Conservation (phyloP, 2,797 vertebrate genomes). For the Phylloscopus collybita region DNA sequence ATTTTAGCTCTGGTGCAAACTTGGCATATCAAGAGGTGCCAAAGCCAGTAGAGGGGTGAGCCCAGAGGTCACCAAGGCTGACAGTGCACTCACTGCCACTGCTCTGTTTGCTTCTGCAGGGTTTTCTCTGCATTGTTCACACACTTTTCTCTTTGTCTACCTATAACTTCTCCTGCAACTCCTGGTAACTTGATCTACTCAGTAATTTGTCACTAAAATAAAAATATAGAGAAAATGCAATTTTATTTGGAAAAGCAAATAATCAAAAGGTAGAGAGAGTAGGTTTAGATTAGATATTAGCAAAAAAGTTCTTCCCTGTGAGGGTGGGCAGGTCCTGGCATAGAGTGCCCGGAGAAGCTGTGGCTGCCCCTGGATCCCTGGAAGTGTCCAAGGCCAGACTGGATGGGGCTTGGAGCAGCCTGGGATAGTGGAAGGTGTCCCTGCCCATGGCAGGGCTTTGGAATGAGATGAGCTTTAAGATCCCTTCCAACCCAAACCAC, state of each 20-base stretch:
- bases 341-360: rapidly evolving
- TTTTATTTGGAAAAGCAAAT: neutral
- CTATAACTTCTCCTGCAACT: neutral
- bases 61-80: neutral
- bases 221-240: neutral
- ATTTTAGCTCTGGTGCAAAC: neutral
- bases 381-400: neutral
- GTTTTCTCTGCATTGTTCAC: neutral
- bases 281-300: neutral
- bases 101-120: neutral
- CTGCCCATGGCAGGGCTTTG: neutral
- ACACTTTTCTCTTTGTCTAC: neutral
- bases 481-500: neutral
- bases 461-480: neutral
- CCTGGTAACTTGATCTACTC: neutral
- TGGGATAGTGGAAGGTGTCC: neutral
- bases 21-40: neutral
- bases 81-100: neutral
- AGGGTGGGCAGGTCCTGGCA: rapidly evolving
- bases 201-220: neutral
- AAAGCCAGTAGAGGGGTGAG: neutral
- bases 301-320: neutral
- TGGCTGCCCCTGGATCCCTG: neutral
- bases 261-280: neutral
- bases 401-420: rapidly evolving